Evolutionary conservation across 2,113 vertebrate species (phyloP), one percentile per base, ranked within the genome.

Genomic region (Amazona guildingii): DNA sequence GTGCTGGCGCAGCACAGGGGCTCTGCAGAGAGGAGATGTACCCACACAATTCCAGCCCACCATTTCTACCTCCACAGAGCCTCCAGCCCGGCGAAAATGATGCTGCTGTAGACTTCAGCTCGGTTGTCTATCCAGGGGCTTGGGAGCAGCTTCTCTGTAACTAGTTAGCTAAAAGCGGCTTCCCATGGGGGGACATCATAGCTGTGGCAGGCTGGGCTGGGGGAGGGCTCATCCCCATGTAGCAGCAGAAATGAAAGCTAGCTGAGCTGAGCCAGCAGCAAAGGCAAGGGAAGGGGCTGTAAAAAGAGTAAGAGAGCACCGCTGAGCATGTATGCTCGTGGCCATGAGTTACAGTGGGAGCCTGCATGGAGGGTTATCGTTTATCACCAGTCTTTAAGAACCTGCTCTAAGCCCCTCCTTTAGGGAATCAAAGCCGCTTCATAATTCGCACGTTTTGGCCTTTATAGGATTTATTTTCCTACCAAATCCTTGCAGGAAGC

Each of bases 171-270:
- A 66, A 24, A 49, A 57, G 44, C 29, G 49, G 48, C 23, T 64
- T 59, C 52, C 37, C n/a, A 18, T 19, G 0, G 4, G 39, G 64
- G 35, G 43, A 31, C 11, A 24, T 37, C n/a, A 12, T 7, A 27
- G 21, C 33, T 55, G 33, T 33, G 51, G 29, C 19, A 31, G 82
- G n/a, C 17, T 31, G 49, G 64, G 73, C 17, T 51, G 3, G n/a
- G 23, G 48, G 29, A 69, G 55, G n/a, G 3, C 28, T 20, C 46
- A 2, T 25, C n/a, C 17, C 10, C 1, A 1, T 6, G 12, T 2
- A 33, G 57, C 55, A 61, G 52, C 66, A 75, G 66, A 27, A 59
- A 18, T 17, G 25, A 64, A 49, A 79, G 35, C 20, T 31, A 17
- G 15, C 54, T 35, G 54, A 46, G 81, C 35, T 66, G 49, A 28